Evolutionary conservation across 1,140 invertebrate genomes (phyloP).

Genomic region (Drosophila pseudoananassae): DNA sequence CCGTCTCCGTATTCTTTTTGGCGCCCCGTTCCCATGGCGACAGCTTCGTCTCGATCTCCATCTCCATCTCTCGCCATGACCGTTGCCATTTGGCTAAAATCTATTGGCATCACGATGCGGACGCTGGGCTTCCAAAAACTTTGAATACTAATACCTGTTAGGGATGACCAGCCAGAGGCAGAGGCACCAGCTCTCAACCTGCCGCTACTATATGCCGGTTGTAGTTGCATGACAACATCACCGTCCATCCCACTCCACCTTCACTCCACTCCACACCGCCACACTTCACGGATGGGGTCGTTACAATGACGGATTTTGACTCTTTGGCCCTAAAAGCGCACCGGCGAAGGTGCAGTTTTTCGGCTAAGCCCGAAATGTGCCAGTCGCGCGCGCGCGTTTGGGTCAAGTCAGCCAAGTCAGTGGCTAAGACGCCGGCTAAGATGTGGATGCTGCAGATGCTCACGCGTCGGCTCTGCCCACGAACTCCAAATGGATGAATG

Average conservation of each 20-base stretch:
- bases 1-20: constrained; percentile 41
- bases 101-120: constrained; percentile 75
- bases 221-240: constrained; percentile 70
- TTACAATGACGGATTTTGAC: constrained; percentile 80
- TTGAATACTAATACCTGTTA: constrained; percentile 73
- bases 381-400: constrained; percentile 52
- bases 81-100: constrained; percentile 66
- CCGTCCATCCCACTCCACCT: constrained; percentile 6
- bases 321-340: constrained; percentile 74
- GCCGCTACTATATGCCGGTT: constrained; percentile 36
- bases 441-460: constrained; percentile 45
- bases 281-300: constrained; percentile 48
- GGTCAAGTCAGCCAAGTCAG: constrained; percentile 42
- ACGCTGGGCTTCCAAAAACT: constrained; percentile 73
- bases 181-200: constrained; percentile 27
- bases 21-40: constrained; percentile 38
- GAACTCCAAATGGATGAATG: constrained; percentile 57
- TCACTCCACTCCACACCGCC: constrained; percentile 7
- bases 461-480: constrained; percentile 65
- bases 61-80: constrained; percentile 67
- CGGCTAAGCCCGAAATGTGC: constrained; percentile 60
- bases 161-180: constrained; percentile 67
- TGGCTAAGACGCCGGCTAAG: constrained; percentile 25
- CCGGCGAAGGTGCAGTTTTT: constrained; percentile 64
- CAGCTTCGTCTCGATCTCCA: constrained; percentile 4